Percentiles rank a stretch among this genome's conserved stretches.
Evolutionary conservation across 2,113 vertebrate genomes (phyloP).

Genomic region (Tachuris rubrigastra): DNA sequence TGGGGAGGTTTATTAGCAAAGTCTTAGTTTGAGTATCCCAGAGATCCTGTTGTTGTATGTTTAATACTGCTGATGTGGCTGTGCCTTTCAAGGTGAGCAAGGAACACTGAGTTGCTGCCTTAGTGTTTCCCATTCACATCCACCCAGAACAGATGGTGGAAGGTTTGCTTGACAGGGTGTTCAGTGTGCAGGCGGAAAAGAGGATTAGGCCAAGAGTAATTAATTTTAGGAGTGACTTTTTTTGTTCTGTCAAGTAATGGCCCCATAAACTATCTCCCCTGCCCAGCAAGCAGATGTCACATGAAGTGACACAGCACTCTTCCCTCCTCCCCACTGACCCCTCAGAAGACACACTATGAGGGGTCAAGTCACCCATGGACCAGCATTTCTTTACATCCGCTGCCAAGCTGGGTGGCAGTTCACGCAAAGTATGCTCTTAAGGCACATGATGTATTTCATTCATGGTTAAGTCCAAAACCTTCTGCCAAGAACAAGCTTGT

Average conservation of each 20-base stretch:
- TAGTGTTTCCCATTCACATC: not conserved
- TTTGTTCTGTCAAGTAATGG: not conserved
- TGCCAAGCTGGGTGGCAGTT: conserved; percentile 6
- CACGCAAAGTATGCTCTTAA: not conserved
- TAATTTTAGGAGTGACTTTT: not conserved
- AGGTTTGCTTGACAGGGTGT: not conserved
- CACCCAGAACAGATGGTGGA: not conserved
- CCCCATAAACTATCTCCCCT: not conserved
- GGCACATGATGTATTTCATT: not conserved
- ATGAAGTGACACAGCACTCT: not conserved
- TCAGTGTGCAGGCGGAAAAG: not conserved
- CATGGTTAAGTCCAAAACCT: conserved; percentile 11
- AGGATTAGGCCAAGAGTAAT: not conserved
- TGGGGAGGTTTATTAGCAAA: not conserved
- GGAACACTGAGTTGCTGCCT: not conserved
- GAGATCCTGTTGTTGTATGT: not conserved
- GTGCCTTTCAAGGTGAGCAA: not conserved
- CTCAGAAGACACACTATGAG: not conserved
- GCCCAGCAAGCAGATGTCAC: not conserved
- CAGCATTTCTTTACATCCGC: not conserved
- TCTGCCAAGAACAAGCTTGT: conserved; percentile 28
- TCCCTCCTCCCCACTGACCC: not conserved
- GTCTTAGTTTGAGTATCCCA: not conserved
- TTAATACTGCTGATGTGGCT: fast-evolving
- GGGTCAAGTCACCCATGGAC: not conserved